Conservation (phyloP, 2,888 invertebrate genomes). For the Alcis repandata region DNA sequence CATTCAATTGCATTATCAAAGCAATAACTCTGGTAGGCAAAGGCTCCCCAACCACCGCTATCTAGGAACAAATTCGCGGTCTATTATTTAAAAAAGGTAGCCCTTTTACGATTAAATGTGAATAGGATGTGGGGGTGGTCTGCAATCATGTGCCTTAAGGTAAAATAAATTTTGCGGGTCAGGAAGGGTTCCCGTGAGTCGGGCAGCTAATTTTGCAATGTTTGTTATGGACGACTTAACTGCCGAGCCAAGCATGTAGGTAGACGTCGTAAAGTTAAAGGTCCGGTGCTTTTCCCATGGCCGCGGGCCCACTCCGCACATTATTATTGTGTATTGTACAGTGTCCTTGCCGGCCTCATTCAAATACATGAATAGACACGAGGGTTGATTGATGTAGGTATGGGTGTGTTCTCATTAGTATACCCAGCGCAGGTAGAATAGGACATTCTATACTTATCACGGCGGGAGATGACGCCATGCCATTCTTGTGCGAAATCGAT, state of each 20-base stretch:
- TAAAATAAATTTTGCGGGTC: constrained; percentile 40
- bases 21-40: constrained; percentile 12
- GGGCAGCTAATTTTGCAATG: constrained; percentile 44
- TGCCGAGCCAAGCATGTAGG: constrained; percentile 45
- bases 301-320: constrained; percentile 32
- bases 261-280: constrained; percentile 45
- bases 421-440: constrained; percentile 23
- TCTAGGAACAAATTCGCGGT: constrained; percentile 33
- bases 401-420: constrained; percentile 34
- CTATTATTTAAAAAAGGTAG: constrained; percentile 41
- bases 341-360: constrained; percentile 38
- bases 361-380: constrained; percentile 38
- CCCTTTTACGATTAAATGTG: constrained; percentile 41
- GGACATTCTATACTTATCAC: constrained; percentile 24
- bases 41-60: constrained; percentile 18
- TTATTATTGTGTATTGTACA: constrained; percentile 36
- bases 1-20: constrained; percentile 25
- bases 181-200: constrained; percentile 42
- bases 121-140: constrained; percentile 40
- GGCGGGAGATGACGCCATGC: constrained; percentile 34
- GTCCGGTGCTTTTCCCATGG: constrained; percentile 44
- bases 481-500: constrained; percentile 36
- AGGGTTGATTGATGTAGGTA: constrained; percentile 40
- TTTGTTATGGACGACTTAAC: constrained; percentile 47
- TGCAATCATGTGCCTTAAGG: constrained; percentile 40